Percentiles rank a stretch among this genome's conserved stretches.
These are phyloP conservation scores for Brachionichthys hirsutus DNA, from an alignment of 2,113 vertebrate genomes.

Conservation along the genomic window DNA sequence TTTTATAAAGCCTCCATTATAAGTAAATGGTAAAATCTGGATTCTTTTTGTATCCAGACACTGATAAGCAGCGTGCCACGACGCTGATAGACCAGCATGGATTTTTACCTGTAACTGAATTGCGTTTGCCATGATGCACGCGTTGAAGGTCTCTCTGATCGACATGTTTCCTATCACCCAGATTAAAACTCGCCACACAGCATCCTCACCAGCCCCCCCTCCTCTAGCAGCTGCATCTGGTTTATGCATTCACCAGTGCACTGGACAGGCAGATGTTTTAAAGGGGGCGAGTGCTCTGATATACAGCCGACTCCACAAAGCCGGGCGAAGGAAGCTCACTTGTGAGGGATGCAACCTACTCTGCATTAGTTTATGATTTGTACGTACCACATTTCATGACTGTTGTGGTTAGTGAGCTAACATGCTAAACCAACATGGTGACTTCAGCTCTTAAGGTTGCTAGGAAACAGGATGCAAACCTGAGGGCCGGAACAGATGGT, in stretches of 20 bases:
- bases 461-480: no score
- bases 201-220: constrained; percentile 38
- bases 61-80: constrained; percentile 1
- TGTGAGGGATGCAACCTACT: background rate
- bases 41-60: no score
- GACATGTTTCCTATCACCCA: constrained; percentile 35
- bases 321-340: no score
- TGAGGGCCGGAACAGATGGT: no score
- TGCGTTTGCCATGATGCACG: constrained; percentile 10
- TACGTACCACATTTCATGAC: no score
- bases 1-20: no score
- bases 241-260: constrained; percentile 63
- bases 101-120: background rate
- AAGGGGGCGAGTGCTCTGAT: constrained; percentile 64
- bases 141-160: constrained; percentile 20
- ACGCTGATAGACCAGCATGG: background rate
- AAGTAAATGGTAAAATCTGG: no score
- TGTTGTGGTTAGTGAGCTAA: no score
- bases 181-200: constrained; percentile 41
- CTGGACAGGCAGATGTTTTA: constrained; percentile 59
- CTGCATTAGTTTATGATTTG: background rate
- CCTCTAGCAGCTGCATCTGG: constrained; percentile 67
- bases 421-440: no score
- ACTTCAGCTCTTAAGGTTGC: no score
- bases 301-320: constrained; percentile 50